A percentile compares a stretch with the other conserved stretches of the same genome.
These are phyloP conservation scores for Phyllostomus discolor DNA, from an alignment of 2,113 vertebrate genomes.

Conservation along the genomic window DNA sequence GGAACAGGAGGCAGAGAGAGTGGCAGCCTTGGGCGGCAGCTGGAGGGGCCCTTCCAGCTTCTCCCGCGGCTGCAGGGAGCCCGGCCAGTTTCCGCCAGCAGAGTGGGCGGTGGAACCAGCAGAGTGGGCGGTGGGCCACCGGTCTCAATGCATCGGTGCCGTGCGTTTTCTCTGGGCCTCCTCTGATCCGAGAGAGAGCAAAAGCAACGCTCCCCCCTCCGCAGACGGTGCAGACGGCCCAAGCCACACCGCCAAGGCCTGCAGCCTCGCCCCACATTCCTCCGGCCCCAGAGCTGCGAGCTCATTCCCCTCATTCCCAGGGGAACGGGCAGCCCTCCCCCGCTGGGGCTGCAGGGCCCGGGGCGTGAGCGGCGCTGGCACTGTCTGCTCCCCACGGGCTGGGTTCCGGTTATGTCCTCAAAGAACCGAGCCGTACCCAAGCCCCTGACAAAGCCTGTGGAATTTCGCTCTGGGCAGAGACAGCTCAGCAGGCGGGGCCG, in stretches of 20 bases:
- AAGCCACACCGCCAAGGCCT: not conserved
- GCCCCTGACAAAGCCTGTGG: not conserved
- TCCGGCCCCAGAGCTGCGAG: not conserved
- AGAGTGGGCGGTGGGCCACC: rapidly evolving
- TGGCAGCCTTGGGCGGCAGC: not conserved
- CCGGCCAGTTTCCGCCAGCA: not conserved
- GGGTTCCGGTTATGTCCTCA: not conserved
- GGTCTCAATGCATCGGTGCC: not conserved
- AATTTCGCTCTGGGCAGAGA: not conserved
- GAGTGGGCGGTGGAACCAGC: rapidly evolving
- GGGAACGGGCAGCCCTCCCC: not conserved
- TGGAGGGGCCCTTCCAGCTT: not conserved
- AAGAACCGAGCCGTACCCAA: not conserved
- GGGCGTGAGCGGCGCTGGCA: not conserved
- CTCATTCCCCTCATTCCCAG: not conserved
- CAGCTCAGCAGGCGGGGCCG: not conserved
- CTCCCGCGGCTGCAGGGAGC: not conserved
- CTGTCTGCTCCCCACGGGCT: not conserved
- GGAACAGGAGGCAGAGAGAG: not conserved
- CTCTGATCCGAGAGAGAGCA: not conserved
- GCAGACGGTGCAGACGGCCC: not conserved
- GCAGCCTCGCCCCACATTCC: rapidly evolving
- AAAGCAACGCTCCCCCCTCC: not conserved
- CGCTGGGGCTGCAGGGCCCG: not conserved
- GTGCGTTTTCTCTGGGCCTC: not conserved